Percentiles rank a stretch among this genome's conserved stretches.
These are phyloP conservation scores for Dendrocopos noguchii DNA, from an alignment of 2,113 vertebrate species.

Conservation along the genomic window DNA sequence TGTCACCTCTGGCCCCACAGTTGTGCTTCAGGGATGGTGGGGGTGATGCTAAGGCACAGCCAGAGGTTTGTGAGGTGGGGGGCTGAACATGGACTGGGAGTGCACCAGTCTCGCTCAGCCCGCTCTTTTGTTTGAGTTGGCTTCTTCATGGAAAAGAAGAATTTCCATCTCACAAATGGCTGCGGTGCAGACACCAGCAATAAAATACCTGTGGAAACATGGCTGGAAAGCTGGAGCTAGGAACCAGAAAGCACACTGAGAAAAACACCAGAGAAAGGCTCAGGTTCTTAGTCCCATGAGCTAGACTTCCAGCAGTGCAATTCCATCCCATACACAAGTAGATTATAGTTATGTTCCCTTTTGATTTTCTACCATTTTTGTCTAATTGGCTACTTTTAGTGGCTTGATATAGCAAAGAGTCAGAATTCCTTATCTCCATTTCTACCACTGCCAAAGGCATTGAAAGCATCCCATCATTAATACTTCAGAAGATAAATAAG, in stretches of 20 bases:
- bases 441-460: not conserved
- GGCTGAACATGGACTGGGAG: accelerated
- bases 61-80: accelerated
- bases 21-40: accelerated
- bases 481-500: too few species aligned
- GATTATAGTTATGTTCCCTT: not conserved
- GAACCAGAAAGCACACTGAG: not conserved
- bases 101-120: not conserved
- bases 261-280: not conserved
- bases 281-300: not conserved
- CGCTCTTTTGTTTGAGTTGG: not conserved
- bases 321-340: not conserved
- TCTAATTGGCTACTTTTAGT: not conserved
- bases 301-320: not conserved
- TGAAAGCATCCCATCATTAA: too few species aligned
- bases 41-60: not conserved
- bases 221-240: not conserved
- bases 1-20: accelerated
- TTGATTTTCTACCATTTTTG: not conserved
- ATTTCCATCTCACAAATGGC: not conserved
- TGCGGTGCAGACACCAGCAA: not conserved
- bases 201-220: not conserved
- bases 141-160: not conserved
- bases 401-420: not conserved
- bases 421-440: not conserved